Percentiles rank a stretch among this genome's conserved stretches.
Evolutionary conservation across 2,888 invertebrate species (phyloP).

Genomic region (Craniophora ligustri): DNA sequence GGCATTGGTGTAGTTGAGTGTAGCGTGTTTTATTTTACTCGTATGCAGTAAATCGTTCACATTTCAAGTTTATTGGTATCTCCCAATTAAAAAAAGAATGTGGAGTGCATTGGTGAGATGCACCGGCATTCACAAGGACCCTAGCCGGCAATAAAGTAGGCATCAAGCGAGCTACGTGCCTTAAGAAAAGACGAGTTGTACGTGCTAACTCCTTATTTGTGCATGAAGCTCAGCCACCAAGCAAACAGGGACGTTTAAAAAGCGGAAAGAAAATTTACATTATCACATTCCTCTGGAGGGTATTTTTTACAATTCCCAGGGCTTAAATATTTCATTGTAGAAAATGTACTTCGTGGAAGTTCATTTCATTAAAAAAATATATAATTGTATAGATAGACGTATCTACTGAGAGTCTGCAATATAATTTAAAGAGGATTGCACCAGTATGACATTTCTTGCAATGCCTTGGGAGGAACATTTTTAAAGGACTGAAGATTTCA

Average conservation of each 20-base stretch:
- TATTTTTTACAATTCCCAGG: slow-evolving; percentile 58
- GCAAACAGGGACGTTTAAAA: slow-evolving; percentile 66
- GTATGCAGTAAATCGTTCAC: slow-evolving; percentile 28
- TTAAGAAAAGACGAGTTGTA: slow-evolving; percentile 70
- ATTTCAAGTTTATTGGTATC: slow-evolving; percentile 55
- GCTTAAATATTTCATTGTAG: slow-evolving; percentile 57
- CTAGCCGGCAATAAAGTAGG: slow-evolving; percentile 78
- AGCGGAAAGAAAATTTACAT: slow-evolving; percentile 67
- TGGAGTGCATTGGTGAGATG: slow-evolving; percentile 68
- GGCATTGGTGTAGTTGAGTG: neutral
- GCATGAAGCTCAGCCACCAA: slow-evolving; percentile 63
- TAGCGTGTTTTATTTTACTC: slow-evolving; percentile 13
- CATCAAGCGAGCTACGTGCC: slow-evolving; percentile 78
- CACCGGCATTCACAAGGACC: slow-evolving; percentile 62
- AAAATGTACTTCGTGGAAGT: slow-evolving; percentile 41
- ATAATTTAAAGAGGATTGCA: slow-evolving; percentile 36
- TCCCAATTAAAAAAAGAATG: slow-evolving; percentile 64
- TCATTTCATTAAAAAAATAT: slow-evolving; percentile 41
- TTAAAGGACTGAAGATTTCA: slow-evolving; percentile 1
- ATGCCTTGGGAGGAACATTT: slow-evolving; percentile 14
- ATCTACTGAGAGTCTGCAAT: slow-evolving; percentile 24
- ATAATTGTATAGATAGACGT: slow-evolving; percentile 34
- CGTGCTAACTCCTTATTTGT: slow-evolving; percentile 71
- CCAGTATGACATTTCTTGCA: slow-evolving; percentile 10
- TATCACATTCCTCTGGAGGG: slow-evolving; percentile 68